A percentile compares a stretch with the other conserved stretches of the same genome.
Conservation (phyloP, 2,888 invertebrate genomes). For the Hermodice carunculata region DNA sequence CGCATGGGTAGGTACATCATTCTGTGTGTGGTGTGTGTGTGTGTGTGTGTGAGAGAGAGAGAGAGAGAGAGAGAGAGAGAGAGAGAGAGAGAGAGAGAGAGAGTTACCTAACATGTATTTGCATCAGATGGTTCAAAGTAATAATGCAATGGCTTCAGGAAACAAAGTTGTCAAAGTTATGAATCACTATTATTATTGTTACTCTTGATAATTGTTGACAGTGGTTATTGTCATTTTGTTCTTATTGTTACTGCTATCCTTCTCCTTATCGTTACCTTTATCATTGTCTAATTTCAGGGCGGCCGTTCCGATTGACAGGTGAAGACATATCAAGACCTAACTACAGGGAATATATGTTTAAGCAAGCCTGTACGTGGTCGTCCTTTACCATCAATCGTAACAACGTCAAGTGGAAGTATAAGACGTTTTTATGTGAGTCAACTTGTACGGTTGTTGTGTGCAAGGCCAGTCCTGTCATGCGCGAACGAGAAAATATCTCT, state of each 20-base stretch:
- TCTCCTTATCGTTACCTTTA: not conserved
- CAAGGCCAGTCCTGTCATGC: too few species aligned
- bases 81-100: too few species aligned
- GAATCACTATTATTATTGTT: too few species aligned
- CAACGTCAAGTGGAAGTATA: conserved; percentile 68
- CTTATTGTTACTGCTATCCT: not conserved
- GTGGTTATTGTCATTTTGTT: not conserved
- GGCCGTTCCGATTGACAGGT: conserved; percentile 57
- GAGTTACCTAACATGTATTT: too few species aligned
- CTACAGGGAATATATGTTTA: conserved; percentile 59
- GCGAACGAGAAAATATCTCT: too few species aligned
- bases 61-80: too few species aligned
- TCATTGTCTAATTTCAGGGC: conserved; percentile 48
- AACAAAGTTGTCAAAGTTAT: too few species aligned
- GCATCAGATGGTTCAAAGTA: too few species aligned
- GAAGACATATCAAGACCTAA: conserved; percentile 46
- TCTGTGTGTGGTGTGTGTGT: too few species aligned
- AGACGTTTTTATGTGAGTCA: conserved; percentile 66
- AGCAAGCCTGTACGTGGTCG: conserved; percentile 67
- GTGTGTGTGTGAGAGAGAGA: too few species aligned
- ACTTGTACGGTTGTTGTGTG: too few species aligned
- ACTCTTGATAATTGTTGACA: not conserved
- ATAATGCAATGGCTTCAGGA: too few species aligned
- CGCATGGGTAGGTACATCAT: conserved; percentile 65
- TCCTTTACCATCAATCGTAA: conserved; percentile 66